phyloP scores from a whole-genome alignment of 2,797 vertebrate species.

The Alca torda region DNA sequence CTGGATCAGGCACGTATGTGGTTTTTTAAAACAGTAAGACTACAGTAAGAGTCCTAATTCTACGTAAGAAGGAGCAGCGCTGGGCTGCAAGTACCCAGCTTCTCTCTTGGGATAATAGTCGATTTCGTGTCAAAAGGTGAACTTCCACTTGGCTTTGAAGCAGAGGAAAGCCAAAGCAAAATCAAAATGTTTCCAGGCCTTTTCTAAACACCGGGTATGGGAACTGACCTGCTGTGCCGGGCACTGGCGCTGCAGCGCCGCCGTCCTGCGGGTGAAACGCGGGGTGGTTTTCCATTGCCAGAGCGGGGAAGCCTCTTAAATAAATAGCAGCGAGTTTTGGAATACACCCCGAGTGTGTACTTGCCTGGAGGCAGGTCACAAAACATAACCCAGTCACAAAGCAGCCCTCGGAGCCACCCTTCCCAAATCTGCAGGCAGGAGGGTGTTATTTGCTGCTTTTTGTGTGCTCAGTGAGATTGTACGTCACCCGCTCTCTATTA shows the following conservation, averaged over 20 bases:
- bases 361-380: not conserved
- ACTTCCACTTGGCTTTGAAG: not conserved
- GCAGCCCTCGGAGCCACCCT: not conserved
- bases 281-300: not conserved
- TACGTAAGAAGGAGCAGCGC: not conserved
- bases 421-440: not conserved
- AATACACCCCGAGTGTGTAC: not conserved
- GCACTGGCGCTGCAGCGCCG: not conserved
- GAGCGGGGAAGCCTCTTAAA: not conserved
- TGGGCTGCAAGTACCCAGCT: not conserved
- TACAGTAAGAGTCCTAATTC: accelerated
- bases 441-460: not conserved
- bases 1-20: not conserved
- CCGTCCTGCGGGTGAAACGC: not conserved
- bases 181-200: not conserved
- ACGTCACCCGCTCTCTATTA: accelerated
- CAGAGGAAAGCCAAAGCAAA: not conserved
- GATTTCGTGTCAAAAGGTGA: not conserved
- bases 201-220: not conserved
- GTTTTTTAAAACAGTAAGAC: accelerated
- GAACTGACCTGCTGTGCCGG: not conserved
- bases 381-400: not conserved
- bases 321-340: not conserved
- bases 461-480: not conserved
- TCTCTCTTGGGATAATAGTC: not conserved